Conservation (phyloP, 2,113 vertebrate species). For the Callipepla californica region DNA sequence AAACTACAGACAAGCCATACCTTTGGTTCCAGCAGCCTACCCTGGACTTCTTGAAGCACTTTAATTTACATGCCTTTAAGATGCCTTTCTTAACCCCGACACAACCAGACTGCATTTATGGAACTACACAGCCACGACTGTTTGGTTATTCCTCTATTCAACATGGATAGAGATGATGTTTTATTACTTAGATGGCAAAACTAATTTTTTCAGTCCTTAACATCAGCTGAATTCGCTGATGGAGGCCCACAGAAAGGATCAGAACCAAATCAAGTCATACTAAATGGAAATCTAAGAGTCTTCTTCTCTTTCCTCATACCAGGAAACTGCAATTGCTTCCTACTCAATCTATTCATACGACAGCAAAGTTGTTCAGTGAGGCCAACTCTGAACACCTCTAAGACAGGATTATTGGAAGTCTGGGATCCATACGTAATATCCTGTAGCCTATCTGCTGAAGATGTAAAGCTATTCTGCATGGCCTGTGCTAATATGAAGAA, state of each 20-base stretch:
- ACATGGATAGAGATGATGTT: neutral
- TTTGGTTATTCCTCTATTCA: neutral
- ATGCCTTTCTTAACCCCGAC: neutral
- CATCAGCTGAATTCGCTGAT: neutral
- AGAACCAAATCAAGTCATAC: neutral
- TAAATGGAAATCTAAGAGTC: neutral
- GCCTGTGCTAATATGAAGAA: accelerated
- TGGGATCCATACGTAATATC: neutral
- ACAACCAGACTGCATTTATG: neutral
- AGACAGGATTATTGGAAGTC: neutral
- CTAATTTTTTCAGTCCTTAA: neutral
- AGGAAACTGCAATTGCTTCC: neutral
- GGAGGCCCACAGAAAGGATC: neutral
- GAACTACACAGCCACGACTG: neutral
- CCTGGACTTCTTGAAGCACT: neutral
- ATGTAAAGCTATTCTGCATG: neutral
- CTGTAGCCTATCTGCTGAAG: neutral
- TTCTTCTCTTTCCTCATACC: neutral
- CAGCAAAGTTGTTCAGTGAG: neutral
- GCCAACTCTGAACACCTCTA: neutral
- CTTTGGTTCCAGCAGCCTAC: neutral
- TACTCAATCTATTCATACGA: neutral
- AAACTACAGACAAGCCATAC: neutral
- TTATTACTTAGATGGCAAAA: neutral
- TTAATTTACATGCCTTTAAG: neutral